Evolutionary conservation across 1,140 invertebrate genomes (phyloP), one percentile per base, ranked within the genome.

Genomic region (Hormaphis cornu): DNA sequence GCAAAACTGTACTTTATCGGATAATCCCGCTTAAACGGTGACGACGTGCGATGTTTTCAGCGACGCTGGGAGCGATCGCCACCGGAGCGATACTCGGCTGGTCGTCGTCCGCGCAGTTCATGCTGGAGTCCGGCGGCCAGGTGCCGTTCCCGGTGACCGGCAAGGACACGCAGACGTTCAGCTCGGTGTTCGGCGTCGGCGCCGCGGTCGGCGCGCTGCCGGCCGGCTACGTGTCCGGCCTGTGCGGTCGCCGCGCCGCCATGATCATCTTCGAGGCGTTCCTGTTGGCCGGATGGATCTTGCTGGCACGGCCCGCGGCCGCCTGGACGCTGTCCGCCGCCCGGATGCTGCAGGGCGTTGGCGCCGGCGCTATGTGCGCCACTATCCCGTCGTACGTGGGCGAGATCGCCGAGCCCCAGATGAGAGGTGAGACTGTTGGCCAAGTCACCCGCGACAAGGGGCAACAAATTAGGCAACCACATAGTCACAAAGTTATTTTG

Each of bases 321-420:
- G 79, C 85, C 0, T 80, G 77, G 63, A 81, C 86, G 78, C 76
- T 90, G 18, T 87, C 87, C 66, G 74, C 85, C 46, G 91, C 86
- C 0, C 81, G 92, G 53, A 83, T 93, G 69, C 80, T 93, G 40
- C 87, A 85, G 66, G 90, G 90, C 22, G 74, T 88, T 14, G 84
- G 79, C 0, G 84, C 86, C 74, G 90, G 91, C 40, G 86, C 89
- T 18, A 84, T 87, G 16, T 91, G 88, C 74, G 89, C 93, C 8
- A 82, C 87, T 16, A 85, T 86, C 0, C 91, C 91, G 0, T 87
- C 91, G 75, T 96, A 95, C 76, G 86, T 94, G n/a, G 87, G 88
- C 3, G 92, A 95, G 81, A 89, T 93, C 37, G 87, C 90, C 0
- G 89, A 93, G 74, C 84, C 86, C 0, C 85, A 85, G n/a, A 85